phyloP scores from a whole-genome alignment of 2,113 vertebrate species.

The Scomber scombrus region DNA sequence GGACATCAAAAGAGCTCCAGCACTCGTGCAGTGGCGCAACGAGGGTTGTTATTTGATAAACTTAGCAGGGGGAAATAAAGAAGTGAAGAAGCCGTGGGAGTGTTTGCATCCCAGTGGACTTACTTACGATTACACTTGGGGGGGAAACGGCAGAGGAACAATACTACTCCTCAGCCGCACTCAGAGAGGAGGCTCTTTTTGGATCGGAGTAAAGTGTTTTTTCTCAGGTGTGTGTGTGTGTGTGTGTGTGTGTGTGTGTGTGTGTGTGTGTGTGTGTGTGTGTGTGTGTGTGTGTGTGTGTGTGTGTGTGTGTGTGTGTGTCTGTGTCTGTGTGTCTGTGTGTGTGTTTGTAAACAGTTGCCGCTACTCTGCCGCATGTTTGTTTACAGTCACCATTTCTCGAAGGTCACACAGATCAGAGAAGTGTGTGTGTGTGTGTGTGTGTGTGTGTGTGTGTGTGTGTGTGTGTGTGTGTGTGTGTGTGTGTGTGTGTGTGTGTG shows the following conservation, averaged over 20 bases:
- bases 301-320: conserved; percentile 21
- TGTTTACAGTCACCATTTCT: conserved; percentile 31
- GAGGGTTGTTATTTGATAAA: conserved; percentile 65
- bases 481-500: not conserved
- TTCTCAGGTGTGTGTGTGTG: conserved; percentile 18
- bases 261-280: not conserved
- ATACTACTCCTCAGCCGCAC: not conserved
- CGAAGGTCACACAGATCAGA: conserved; percentile 47
- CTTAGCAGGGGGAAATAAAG: conserved; percentile 41
- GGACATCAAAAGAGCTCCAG: conserved; percentile 60
- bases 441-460: not conserved
- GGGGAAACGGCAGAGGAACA: conserved; percentile 25
- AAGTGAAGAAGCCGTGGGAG: conserved; percentile 29
- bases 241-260: conserved; percentile 17
- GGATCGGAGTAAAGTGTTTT: conserved; percentile 4
- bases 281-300: not conserved
- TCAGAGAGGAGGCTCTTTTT: conserved; percentile 4
- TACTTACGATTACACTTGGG: conserved; percentile 30
- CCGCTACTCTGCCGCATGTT: conserved; percentile 6
- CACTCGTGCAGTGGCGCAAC: conserved; percentile 17
- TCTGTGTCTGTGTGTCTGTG: too few species aligned
- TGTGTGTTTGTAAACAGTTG: conserved; percentile 1
- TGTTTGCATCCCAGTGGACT: conserved; percentile 46
- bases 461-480: conserved; percentile 35
- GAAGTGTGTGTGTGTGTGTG: not conserved